Conservation (phyloP, 2,888 invertebrate species). For the Tryphoninae sp. region DNA sequence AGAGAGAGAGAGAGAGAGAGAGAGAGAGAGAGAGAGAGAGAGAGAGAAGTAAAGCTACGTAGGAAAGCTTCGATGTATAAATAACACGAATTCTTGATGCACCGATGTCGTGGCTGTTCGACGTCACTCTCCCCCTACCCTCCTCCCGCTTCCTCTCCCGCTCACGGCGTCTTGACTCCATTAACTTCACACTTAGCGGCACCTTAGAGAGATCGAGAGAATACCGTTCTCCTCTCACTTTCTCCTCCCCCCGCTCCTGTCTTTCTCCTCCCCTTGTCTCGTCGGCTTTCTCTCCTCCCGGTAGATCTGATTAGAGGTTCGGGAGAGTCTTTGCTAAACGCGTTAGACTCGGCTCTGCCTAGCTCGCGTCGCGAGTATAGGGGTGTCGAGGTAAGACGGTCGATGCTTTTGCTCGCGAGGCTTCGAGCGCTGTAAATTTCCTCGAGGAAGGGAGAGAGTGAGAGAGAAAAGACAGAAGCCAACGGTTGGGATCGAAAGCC, state of each 20-base stretch:
- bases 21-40: not conserved
- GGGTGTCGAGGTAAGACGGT: conserved; percentile 57
- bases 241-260: conserved; percentile 44
- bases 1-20: not conserved
- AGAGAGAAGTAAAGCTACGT: not conserved
- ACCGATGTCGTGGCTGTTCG: conserved; percentile 40
- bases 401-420: conserved; percentile 46
- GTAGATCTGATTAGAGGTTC: conserved; percentile 81
- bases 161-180: conserved; percentile 79
- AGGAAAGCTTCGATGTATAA: conserved; percentile 48
- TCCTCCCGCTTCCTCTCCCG: conserved; percentile 36
- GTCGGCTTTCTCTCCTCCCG: conserved; percentile 69
- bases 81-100: conserved; percentile 58
- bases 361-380: conserved; percentile 39
- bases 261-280: conserved; percentile 65
- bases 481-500: conserved; percentile 36
- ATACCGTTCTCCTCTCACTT: conserved; percentile 8
- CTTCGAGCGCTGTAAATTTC: conserved; percentile 44
- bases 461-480: conserved; percentile 30
- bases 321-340: conserved; percentile 80
- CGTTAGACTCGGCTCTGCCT: conserved; percentile 78
- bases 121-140: conserved; percentile 20
- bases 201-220: conserved; percentile 66
- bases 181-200: conserved; percentile 81
- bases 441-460: conserved; percentile 31